Evolutionary conservation across 2,888 invertebrate species (phyloP).

Genomic region (Pemphredon lugubris): DNA sequence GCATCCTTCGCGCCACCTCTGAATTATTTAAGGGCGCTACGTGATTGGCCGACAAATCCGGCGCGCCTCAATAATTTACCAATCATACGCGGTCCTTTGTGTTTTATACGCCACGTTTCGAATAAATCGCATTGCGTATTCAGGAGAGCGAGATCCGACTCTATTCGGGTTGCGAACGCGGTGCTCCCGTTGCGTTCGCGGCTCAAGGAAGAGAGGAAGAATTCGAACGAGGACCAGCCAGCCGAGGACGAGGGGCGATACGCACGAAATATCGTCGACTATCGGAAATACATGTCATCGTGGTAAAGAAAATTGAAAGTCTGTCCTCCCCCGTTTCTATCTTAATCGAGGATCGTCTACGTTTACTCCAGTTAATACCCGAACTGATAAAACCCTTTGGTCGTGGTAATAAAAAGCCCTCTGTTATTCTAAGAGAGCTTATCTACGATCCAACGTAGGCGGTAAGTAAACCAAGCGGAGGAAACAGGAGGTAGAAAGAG

Average conservation of each 20-base stretch:
- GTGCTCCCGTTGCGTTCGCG: slow-evolving; percentile 44
- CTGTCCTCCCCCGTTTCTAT: too few species aligned
- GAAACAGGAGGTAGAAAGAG: slow-evolving; percentile 39
- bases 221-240: slow-evolving; percentile 19
- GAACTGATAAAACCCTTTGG: too few species aligned
- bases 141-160: slow-evolving; percentile 77
- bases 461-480: slow-evolving; percentile 53
- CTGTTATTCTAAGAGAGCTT: slow-evolving; percentile 45
- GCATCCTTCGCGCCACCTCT: slow-evolving; percentile 66
- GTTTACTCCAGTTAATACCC: too few species aligned
- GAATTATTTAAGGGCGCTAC: slow-evolving; percentile 79
- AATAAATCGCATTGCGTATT: slow-evolving; percentile 81
- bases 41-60: slow-evolving; percentile 80
- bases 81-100: slow-evolving; percentile 79
- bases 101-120: slow-evolving; percentile 75
- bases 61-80: slow-evolving; percentile 80
- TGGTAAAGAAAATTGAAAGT: too few species aligned
- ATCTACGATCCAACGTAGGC: slow-evolving; percentile 50
- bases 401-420: slow-evolving; percentile 27
- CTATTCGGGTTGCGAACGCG: slow-evolving; percentile 75
- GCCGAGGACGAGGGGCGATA: too few species aligned
- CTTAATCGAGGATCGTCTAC: too few species aligned
- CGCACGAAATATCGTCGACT: too few species aligned
- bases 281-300: too few species aligned
- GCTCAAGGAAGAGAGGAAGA: slow-evolving; percentile 17